These are phyloP conservation scores for Spheniscus humboldti DNA, from an alignment of 2,797 vertebrate species.

Conservation along the genomic window DNA sequence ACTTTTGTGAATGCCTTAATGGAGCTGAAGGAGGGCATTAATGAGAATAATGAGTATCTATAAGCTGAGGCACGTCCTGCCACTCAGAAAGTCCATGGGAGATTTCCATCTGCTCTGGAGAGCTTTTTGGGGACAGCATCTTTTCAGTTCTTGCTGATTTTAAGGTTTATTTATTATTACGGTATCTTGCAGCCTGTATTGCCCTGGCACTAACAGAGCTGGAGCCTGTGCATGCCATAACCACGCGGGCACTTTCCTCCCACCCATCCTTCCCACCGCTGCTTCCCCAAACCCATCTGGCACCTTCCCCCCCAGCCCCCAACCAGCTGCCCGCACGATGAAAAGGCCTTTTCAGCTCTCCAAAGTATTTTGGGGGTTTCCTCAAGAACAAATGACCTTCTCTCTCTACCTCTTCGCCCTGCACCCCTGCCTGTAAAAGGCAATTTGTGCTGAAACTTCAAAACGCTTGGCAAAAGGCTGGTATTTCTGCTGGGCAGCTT, in stretches of 20 bases:
- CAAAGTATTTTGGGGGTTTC: neutral
- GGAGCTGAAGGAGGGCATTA: neutral
- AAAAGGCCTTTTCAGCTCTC: neutral
- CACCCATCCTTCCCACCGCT: neutral
- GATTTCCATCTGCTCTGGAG: neutral
- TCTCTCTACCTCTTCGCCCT: neutral
- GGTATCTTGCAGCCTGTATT: neutral
- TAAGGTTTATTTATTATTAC: neutral
- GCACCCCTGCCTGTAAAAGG: neutral
- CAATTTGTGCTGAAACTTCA: neutral
- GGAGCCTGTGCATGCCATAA: accelerated
- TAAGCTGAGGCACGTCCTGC: accelerated
- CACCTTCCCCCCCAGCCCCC: too few species aligned
- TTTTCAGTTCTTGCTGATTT: neutral
- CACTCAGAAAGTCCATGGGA: neutral
- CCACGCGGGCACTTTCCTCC: neutral
- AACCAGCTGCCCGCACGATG: accelerated
- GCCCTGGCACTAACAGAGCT: neutral
- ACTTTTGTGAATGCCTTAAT: neutral
- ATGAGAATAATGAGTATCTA: neutral
- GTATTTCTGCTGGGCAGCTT: neutral
- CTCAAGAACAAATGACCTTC: neutral
- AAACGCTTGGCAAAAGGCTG: neutral
- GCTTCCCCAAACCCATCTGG: accelerated
- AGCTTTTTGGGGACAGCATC: neutral